These are phyloP conservation scores for Eudasyphora cyanicolor DNA, from an alignment of 2,888 invertebrate species.

Conservation along the genomic window DNA sequence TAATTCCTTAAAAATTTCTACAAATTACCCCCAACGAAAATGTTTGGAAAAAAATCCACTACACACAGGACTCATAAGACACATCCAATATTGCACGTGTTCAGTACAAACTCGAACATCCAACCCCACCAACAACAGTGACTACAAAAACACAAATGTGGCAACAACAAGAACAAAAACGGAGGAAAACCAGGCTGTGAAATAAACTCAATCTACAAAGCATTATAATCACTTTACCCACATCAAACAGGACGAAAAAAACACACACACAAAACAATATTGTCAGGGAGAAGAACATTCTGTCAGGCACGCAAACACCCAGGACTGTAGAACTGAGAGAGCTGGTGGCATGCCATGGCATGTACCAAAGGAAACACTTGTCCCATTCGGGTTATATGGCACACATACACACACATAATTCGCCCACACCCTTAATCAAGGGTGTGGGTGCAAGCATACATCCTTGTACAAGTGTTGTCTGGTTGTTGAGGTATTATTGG, in stretches of 20 bases:
- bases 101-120: slow-evolving; percentile 40
- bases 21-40: slow-evolving; percentile 56
- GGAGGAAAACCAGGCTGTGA: slow-evolving; percentile 49
- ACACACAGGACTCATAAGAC: slow-evolving; percentile 38
- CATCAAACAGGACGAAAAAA: slow-evolving; percentile 51
- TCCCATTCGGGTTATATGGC: slow-evolving; percentile 21
- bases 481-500: slow-evolving; percentile 49
- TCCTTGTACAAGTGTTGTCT: slow-evolving; percentile 32
- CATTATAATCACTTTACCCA: slow-evolving; percentile 66
- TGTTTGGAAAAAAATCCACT: not conserved
- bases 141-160: not conserved
- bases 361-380: slow-evolving; percentile 55
- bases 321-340: not conserved
- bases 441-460: too few relatives aligned
- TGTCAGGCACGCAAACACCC: slow-evolving; percentile 38
- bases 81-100: slow-evolving; percentile 66
- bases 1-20: slow-evolving; percentile 63
- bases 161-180: slow-evolving; percentile 13
- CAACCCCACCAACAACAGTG: slow-evolving; percentile 17
- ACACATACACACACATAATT: not conserved
- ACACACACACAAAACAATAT: slow-evolving; percentile 31
- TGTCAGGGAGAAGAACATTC: slow-evolving; percentile 26
- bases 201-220: slow-evolving; percentile 62
- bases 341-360: slow-evolving; percentile 10
- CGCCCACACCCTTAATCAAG: too few relatives aligned